These are phyloP conservation scores for Drosophila eohydei DNA, from an alignment of 2,888 invertebrate genomes.

Conservation along the genomic window DNA sequence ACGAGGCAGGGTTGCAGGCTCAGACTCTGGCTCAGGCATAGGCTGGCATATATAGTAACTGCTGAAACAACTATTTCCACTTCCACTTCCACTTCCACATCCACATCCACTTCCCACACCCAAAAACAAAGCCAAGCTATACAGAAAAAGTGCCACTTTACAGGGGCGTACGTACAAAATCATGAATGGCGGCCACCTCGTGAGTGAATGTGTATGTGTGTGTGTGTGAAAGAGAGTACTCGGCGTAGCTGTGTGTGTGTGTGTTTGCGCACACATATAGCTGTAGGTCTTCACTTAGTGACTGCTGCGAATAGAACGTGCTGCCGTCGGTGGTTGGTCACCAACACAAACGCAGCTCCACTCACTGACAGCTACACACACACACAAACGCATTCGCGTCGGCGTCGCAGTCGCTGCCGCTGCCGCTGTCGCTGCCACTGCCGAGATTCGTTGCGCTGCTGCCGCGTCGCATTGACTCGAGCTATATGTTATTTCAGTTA, in stretches of 20 bases:
- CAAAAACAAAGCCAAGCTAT: background rate
- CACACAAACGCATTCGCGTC: slow-evolving; percentile 14
- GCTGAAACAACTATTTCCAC: slow-evolving; percentile 54
- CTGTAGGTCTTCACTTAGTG: slow-evolving; percentile 81
- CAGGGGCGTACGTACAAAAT: slow-evolving; percentile 51
- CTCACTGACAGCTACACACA: slow-evolving; percentile 6
- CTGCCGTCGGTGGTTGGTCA: slow-evolving; percentile 69
- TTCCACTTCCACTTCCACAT: slow-evolving; percentile 35
- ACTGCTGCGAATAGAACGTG: slow-evolving; percentile 66
- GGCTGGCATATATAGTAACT: slow-evolving; percentile 15
- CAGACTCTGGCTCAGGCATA: slow-evolving; percentile 2
- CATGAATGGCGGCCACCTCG: slow-evolving; percentile 71
- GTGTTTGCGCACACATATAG: slow-evolving; percentile 43
- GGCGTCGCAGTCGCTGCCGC: slow-evolving; percentile 17
- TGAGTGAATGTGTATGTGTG: slow-evolving; percentile 14
- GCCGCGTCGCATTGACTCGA: slow-evolving; percentile 77
- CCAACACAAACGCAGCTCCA: slow-evolving; percentile 34
- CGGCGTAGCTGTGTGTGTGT: slow-evolving; percentile 12
- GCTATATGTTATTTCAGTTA: slow-evolving; percentile 85
- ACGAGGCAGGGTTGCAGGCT: slow-evolving; percentile 9
- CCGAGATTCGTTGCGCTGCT: slow-evolving; percentile 51
- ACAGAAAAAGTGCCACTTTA: slow-evolving; percentile 46
- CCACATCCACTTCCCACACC: slow-evolving; percentile 3
- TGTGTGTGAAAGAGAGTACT: slow-evolving; percentile 8
- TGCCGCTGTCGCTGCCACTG: slow-evolving; percentile 38